Conservation (phyloP, 2,888 invertebrate genomes). For the Chymomyza procnemis region DNA sequence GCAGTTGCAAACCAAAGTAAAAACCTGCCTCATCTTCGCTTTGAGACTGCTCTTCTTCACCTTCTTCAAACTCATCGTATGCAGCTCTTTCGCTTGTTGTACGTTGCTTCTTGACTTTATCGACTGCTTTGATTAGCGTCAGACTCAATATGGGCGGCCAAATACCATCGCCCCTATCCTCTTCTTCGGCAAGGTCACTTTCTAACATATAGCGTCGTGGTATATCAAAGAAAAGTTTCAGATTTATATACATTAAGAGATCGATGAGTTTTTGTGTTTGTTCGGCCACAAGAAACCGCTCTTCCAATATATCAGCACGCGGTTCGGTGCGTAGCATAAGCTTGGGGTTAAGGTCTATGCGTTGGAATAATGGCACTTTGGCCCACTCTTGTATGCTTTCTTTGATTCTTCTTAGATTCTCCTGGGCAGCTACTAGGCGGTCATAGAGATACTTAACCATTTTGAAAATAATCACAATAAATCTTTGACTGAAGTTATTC, state of each 20-base stretch:
- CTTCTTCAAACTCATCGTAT: not conserved
- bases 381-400: conserved; percentile 85
- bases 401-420: conserved; percentile 82
- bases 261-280: conserved; percentile 81
- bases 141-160: conserved; percentile 37
- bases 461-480: conserved; percentile 84
- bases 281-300: conserved; percentile 77
- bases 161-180: conserved; percentile 31
- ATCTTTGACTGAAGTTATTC: conserved; percentile 79
- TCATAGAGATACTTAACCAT: conserved; percentile 86
- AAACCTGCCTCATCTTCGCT: conserved; percentile 31
- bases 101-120: conserved; percentile 29
- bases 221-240: conserved; percentile 84
- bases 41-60: conserved; percentile 39
- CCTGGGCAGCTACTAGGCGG: conserved; percentile 84
- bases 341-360: conserved; percentile 84
- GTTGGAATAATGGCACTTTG: conserved; percentile 85
- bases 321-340: conserved; percentile 80
- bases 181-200: conserved; percentile 44
- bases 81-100: conserved; percentile 13
- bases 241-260: conserved; percentile 82
- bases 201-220: conserved; percentile 56
- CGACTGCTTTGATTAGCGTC: conserved; percentile 33
- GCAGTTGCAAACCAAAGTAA: not conserved
- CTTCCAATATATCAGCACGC: conserved; percentile 49